phyloP scores from a whole-genome alignment of 2,113 vertebrate genomes.

The Sceloporus undulatus region DNA sequence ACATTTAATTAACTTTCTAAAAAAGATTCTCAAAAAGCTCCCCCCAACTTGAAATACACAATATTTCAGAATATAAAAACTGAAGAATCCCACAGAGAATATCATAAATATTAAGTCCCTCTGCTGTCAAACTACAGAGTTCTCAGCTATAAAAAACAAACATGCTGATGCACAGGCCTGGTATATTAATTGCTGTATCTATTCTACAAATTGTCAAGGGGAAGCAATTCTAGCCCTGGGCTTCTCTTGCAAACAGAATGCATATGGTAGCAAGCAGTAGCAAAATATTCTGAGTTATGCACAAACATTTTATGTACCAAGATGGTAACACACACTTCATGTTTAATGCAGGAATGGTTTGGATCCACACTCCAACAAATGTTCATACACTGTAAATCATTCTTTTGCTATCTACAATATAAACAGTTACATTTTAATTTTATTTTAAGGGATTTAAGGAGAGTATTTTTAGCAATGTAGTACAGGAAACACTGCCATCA shows the following conservation, averaged over 20 bases:
- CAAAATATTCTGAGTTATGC: rapidly evolving
- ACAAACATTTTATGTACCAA: not conserved
- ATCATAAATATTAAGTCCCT: not conserved
- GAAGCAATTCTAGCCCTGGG: not conserved
- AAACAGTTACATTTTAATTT: rapidly evolving
- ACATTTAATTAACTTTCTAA: no score
- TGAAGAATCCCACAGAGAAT: not conserved
- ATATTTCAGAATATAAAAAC: not conserved
- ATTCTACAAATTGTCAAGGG: not conserved
- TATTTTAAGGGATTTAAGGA: rapidly evolving
- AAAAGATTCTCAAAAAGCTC: rapidly evolving
- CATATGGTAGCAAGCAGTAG: not conserved
- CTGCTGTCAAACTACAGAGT: rapidly evolving
- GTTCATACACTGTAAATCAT: not conserved
- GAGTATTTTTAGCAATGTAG: rapidly evolving
- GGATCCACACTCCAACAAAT: rapidly evolving
- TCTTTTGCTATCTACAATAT: not conserved
- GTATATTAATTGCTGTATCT: not conserved
- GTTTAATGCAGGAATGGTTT: not conserved
- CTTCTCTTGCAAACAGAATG: constrained; percentile 16
- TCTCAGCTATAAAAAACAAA: not conserved
- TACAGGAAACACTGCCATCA: not conserved
- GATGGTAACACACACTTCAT: not conserved
- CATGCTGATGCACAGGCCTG: rapidly evolving
- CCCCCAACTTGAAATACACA: not conserved